Base-by-base conservation (phyloP, 2,888 invertebrate genomes). In the Torymus texanus region DNA sequence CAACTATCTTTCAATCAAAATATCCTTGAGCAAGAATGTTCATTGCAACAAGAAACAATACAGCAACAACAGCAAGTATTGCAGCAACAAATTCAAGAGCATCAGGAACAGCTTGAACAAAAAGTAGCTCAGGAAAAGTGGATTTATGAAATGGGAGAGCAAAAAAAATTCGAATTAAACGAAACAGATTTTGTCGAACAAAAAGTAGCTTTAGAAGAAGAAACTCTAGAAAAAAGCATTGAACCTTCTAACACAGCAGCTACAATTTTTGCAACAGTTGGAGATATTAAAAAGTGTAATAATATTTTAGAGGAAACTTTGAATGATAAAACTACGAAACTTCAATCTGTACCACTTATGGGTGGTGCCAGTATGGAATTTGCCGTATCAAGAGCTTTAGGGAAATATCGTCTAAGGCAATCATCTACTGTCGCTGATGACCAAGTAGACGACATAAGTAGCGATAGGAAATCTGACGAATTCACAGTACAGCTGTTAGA, bases 321-420 rank as follows among this genome's bases (percentile, higher is more conserved):
- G 12, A 90, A 87, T 75, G 89, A 89, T 74, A 89, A 89, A 75
- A 84, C 85, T n/a, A 88, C 91, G 0, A 90, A 90, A 82, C 88
- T 92, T 61, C 92, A 92, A 3, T 91, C 92, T n/a, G 92, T 93
- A n/a, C 88, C 91, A 11, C 85, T 92, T 13, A 88, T 89, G 84
- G 92, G 93, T 80, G 94, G 94, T 21, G 93, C 95, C 16, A 94
- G 95, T 12, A 95, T 96, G 93, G 96, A 96, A 88, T 96, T 96
- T 89, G 95, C 96, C 0, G 96, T 96, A 0, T 96, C 96, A 0
- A 91, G 96, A 86, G 96, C 96, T 0, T 90, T 96, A 29, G 96
- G 95, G 29, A 95, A 95, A 90, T 96, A 95, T 87, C 92, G 96
- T 65, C 92, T 95, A 83, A 92, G 94, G 81, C 94, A 95, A 84